Conservation (phyloP, 2,888 invertebrate genomes). For the Cosmopolites sordidus region DNA sequence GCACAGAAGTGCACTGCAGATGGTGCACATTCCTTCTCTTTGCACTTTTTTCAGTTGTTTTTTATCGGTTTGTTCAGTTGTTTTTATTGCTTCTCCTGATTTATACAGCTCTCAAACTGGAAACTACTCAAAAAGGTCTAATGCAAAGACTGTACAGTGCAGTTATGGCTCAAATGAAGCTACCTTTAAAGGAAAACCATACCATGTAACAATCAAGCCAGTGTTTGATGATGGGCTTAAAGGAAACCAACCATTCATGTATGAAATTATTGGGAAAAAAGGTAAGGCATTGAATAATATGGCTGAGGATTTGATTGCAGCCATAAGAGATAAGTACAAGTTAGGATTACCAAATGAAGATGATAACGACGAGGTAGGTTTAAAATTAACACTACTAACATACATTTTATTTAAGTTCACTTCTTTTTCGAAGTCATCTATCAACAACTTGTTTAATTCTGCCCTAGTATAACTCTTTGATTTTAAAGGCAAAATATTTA, state of each 20-base stretch:
- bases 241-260: constrained; percentile 49
- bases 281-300: constrained; percentile 47
- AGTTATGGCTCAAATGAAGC: constrained; percentile 9
- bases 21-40: too few relatives aligned
- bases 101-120: neutral
- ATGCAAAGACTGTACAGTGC: constrained; percentile 10
- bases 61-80: too few relatives aligned
- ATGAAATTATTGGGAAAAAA: constrained; percentile 50
- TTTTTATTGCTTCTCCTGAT: too few relatives aligned
- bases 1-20: too few relatives aligned
- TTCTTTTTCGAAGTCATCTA: too few relatives aligned
- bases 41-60: too few relatives aligned
- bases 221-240: constrained; percentile 21
- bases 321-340: constrained; percentile 38
- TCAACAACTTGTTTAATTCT: too few relatives aligned
- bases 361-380: constrained; percentile 22
- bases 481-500: too few relatives aligned
- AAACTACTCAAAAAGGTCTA: constrained; percentile 12
- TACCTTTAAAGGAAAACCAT: constrained; percentile 21
- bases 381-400: too few relatives aligned
- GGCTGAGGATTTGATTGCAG: constrained; percentile 41
- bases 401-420: too few relatives aligned
- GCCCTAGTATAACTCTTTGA: too few relatives aligned
- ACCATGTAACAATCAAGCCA: constrained; percentile 19
- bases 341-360: constrained; percentile 35